Conservation (phyloP, 2,888 invertebrate species). For the Eupelmus urozonus region DNA sequence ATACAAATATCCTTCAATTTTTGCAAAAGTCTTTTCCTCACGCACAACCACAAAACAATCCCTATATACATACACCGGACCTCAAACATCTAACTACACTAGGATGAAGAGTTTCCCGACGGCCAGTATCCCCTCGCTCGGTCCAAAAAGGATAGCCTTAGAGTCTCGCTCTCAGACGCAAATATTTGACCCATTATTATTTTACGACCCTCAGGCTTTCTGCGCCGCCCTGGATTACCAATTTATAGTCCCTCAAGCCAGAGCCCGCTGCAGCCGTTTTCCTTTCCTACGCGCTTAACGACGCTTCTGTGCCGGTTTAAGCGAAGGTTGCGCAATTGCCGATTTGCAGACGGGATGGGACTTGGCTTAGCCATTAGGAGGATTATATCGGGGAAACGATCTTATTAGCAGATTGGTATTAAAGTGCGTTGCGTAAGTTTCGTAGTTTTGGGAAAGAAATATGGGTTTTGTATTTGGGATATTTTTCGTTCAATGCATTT, state of each 20-base stretch:
- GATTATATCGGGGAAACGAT: background rate
- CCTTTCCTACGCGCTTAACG: background rate
- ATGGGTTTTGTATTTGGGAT: too few relatives aligned
- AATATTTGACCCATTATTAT: slow-evolving; percentile 55
- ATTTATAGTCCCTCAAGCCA: slow-evolving; percentile 21
- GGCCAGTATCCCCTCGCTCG: background rate
- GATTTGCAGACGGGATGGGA: background rate
- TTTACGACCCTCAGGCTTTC: slow-evolving; percentile 40
- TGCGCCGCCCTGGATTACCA: slow-evolving; percentile 32
- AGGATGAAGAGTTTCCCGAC: too few relatives aligned
- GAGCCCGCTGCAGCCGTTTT: background rate
- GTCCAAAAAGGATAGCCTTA: background rate
- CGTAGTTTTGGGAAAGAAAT: background rate
- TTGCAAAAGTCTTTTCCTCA: too few relatives aligned
- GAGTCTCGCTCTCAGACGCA: background rate
- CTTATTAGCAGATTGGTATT: background rate
- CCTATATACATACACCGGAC: too few relatives aligned
- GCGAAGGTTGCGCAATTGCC: background rate
- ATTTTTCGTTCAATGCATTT: too few relatives aligned
- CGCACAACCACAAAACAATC: too few relatives aligned
- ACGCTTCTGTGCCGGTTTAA: background rate
- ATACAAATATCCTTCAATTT: too few relatives aligned
- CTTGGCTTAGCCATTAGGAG: background rate
- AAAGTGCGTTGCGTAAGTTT: background rate
- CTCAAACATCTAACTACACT: too few relatives aligned